Evolutionary conservation across 37 sponge, comb jelly and placozoan genomes (phyloP).

Genomic region (Halisarca cf. caerulea): DNA sequence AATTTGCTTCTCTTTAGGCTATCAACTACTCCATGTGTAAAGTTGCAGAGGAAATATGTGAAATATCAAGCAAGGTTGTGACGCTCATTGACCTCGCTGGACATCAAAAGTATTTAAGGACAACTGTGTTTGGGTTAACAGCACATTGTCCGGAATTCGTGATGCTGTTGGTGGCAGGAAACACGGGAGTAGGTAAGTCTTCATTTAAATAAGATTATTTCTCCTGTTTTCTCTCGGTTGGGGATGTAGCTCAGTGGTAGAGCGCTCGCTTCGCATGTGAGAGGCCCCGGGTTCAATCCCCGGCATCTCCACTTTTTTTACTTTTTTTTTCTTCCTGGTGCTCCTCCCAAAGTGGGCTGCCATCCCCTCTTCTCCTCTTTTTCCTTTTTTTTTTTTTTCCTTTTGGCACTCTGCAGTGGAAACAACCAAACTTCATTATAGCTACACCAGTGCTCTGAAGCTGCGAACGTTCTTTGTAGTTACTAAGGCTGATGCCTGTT

Average conservation of each 20-base stretch:
- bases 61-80: constrained; percentile 88
- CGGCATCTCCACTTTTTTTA: constrained; percentile 97
- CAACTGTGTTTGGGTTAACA: constrained; percentile 95
- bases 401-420: constrained; percentile 51
- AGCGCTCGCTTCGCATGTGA: constrained; percentile 99
- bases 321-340: no score
- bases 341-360: not conserved
- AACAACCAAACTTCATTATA: constrained; percentile 90
- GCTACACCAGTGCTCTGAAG: constrained; percentile 81
- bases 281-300: constrained; percentile 99
- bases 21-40: constrained; percentile 81
- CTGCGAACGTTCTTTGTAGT: constrained; percentile 89
- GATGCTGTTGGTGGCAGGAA: constrained; percentile 92
- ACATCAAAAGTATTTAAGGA: constrained; percentile 95
- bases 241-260: constrained; percentile 99
- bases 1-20: constrained; percentile 55
- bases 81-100: constrained; percentile 99
- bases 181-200: constrained; percentile 89
- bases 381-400: not conserved
- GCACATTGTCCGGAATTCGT: constrained; percentile 90
- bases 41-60: constrained; percentile 89
- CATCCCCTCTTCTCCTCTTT: not conserved
- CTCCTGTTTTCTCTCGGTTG: constrained; percentile 6
- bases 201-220: constrained; percentile 9
- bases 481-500: constrained; percentile 88